phyloP scores from a whole-genome alignment of 2,797 vertebrate species.

The Melanogrammus aeglefinus region DNA sequence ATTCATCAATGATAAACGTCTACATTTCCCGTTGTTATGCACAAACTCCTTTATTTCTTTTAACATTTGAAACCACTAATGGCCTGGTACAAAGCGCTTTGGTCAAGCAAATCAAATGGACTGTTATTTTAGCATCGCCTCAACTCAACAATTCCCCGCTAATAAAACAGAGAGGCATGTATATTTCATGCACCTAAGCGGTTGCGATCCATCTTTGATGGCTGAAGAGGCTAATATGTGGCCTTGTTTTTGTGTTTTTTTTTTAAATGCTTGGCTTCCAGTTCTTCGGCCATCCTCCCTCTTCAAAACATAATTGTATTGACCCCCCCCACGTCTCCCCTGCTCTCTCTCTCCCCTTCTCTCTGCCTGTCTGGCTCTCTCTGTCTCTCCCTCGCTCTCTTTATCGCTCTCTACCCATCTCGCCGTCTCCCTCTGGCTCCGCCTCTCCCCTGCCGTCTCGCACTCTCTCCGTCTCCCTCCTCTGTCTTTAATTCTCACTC shows the following conservation, averaged over 20 bases:
- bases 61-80: neutral
- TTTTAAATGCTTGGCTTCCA: slow-evolving; percentile 18
- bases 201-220: neutral
- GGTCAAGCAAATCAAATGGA: neutral
- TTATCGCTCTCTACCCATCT: slow-evolving; percentile 17
- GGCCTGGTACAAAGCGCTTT: neutral
- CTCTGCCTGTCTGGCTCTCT: slow-evolving; percentile 24
- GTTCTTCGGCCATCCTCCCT: neutral
- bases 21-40: neutral
- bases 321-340: slow-evolving; percentile 18
- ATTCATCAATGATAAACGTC: neutral
- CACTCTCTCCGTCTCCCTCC: slow-evolving; percentile 7
- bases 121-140: neutral
- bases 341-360: slow-evolving; percentile 9
- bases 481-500: slow-evolving; percentile 19
- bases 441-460: slow-evolving; percentile 16
- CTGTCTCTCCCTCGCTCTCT: slow-evolving; percentile 10
- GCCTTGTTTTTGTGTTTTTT: neutral
- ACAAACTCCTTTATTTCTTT: neutral
- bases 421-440: slow-evolving; percentile 7
- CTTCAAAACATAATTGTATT: neutral
- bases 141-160: neutral
- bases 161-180: neutral
- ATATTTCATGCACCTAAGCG: neutral
- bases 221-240: neutral